Evolutionary conservation across 2,888 invertebrate genomes (phyloP).

Genomic region (Andrena flavipes): DNA sequence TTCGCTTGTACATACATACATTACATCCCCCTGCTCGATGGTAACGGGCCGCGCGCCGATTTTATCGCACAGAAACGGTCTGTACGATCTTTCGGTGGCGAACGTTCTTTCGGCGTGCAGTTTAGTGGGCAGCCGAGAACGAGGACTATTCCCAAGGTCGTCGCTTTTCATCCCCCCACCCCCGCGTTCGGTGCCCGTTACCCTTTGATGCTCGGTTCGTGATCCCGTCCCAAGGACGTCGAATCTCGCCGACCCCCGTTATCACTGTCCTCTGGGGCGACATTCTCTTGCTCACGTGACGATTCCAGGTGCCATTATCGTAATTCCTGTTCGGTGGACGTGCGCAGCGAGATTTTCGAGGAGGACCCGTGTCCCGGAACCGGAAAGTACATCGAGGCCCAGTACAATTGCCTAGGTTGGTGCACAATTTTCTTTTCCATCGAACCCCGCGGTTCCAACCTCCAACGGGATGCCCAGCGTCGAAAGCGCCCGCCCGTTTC

Average conservation of each 20-base stretch:
- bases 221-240: conserved; percentile 53
- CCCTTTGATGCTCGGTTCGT: conserved; percentile 56
- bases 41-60: background rate
- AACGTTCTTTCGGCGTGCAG: background rate
- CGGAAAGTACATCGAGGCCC: conserved; percentile 87
- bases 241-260: conserved; percentile 39
- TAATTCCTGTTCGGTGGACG: conserved; percentile 80
- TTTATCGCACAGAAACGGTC: background rate
- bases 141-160: conserved; percentile 16
- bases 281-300: conserved; percentile 76
- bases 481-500: background rate
- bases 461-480: background rate
- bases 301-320: conserved; percentile 82
- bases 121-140: background rate
- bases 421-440: conserved; percentile 69
- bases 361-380: conserved; percentile 87
- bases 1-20: conserved; percentile 10
- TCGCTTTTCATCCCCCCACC: conserved; percentile 1
- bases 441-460: background rate
- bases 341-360: conserved; percentile 85
- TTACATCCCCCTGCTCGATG: background rate
- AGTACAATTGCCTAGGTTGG: conserved; percentile 86
- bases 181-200: conserved; percentile 1
- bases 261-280: conserved; percentile 60
- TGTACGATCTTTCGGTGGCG: background rate